Evolutionary conservation across 35 echinoderm and acorn worm genomes (phyloP).

Genomic region (Hemicentrotus pulcherrimus): DNA sequence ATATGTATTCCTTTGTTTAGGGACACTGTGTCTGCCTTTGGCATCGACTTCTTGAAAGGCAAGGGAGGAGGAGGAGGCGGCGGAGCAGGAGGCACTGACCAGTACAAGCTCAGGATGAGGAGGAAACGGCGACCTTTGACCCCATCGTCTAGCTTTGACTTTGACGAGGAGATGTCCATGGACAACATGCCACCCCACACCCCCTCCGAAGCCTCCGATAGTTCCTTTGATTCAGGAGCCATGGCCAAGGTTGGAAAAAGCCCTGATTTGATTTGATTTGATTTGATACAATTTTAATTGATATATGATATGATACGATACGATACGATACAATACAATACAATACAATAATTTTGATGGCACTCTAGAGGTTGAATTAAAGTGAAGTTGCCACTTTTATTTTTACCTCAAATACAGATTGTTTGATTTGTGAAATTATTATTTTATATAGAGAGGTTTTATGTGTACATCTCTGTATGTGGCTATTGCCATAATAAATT

Average conservation of each 20-base stretch:
- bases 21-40: slow-evolving; percentile 91
- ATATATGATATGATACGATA: no score
- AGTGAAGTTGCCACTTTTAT: no score
- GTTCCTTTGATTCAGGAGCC: slow-evolving; percentile 37
- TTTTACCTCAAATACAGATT: no score
- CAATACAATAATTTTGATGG: no score
- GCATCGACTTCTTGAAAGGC: slow-evolving; percentile 83
- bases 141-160: slow-evolving; percentile 92
- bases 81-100: slow-evolving; percentile 25
- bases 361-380: no score
- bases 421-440: no score
- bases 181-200: slow-evolving; percentile 13
- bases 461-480: no score
- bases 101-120: slow-evolving; percentile 73
- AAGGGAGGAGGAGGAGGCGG: slow-evolving; percentile 24
- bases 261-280: not conserved
- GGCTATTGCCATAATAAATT: no score
- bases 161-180: slow-evolving; percentile 66
- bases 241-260: not conserved
- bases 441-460: no score
- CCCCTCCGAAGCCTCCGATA: slow-evolving; percentile 37
- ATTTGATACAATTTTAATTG: no score
- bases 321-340: no score
- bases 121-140: slow-evolving; percentile 64
- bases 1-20: not conserved